phyloP scores from a whole-genome alignment of 2,888 invertebrate species.

The Halocaridina rubra region DNA sequence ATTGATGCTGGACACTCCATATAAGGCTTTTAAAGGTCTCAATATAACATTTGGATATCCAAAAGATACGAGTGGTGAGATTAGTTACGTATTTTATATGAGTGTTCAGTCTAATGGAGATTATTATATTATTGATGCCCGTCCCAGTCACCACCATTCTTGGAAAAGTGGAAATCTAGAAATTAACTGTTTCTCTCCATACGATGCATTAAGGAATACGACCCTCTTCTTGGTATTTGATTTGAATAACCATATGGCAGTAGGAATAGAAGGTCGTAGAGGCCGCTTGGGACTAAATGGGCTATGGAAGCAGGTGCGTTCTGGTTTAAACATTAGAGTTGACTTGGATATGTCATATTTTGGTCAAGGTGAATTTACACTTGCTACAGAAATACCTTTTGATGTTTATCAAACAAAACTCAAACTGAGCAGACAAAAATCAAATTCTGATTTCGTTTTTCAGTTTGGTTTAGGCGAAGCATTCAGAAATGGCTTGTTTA shows the following conservation, averaged over 20 bases:
- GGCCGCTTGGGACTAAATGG: constrained; percentile 12
- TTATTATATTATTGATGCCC: not conserved
- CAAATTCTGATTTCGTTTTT: not conserved
- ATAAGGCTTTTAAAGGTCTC: not conserved
- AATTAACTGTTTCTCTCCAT: not conserved
- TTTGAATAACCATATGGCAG: not conserved
- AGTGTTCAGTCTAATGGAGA: not conserved
- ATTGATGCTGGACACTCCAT: not conserved
- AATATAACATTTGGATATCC: constrained; percentile 2
- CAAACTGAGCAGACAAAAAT: not conserved
- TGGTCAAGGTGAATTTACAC: not conserved
- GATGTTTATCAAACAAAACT: not conserved
- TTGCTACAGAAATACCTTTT: not conserved
- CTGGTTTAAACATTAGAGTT: not conserved
- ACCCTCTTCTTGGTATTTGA: not conserved
- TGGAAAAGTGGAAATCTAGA: not conserved
- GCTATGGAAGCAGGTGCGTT: not conserved
- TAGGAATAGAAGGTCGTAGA: not conserved
- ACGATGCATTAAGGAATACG: not conserved
- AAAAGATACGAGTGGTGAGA: not conserved
- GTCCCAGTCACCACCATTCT: not conserved
- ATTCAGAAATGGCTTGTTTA: not conserved
- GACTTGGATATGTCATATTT: constrained; percentile 6
- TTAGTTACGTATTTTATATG: not conserved
- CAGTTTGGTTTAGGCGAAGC: not conserved